Conservation (phyloP, 2,888 invertebrate species). For the Epirrhoe tristata region DNA sequence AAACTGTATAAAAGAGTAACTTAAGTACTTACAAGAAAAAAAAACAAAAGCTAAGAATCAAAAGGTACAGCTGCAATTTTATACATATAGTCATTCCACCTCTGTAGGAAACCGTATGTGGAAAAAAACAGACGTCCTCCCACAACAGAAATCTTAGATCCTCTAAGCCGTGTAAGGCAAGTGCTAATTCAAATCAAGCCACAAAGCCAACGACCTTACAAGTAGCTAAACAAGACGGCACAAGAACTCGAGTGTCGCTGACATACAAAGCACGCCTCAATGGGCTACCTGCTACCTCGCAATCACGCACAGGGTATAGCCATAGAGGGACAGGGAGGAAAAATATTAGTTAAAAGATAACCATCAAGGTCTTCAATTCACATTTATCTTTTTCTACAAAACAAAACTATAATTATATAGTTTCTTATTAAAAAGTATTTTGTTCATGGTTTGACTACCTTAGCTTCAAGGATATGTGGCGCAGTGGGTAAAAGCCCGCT, state of each 20-base stretch:
- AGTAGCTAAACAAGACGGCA: conserved; percentile 21
- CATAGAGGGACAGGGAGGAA: background rate
- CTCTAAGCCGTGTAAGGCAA: background rate
- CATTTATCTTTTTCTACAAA: too few species aligned
- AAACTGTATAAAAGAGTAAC: too few species aligned
- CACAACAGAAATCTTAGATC: background rate
- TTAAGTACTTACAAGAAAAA: too few species aligned
- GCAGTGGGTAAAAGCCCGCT: too few species aligned
- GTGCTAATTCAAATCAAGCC: conserved; percentile 7
- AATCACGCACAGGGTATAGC: conserved; percentile 21
- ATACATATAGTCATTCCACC: too few species aligned
- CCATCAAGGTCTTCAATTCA: background rate
- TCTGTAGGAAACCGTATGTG: too few species aligned
- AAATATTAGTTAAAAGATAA: background rate
- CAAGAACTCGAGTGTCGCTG: conserved; percentile 26
- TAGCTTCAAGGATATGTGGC: too few species aligned
- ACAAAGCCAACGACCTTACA: conserved; percentile 26
- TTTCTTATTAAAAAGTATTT: too few species aligned
- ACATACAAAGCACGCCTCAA: conserved; percentile 32
- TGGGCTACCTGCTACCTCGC: conserved; percentile 24
- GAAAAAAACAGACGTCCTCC: background rate
- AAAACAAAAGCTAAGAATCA: too few species aligned
- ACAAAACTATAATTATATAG: too few species aligned
- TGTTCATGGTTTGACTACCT: too few species aligned
- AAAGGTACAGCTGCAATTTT: too few species aligned